Percentiles rank a stretch among this genome's conserved stretches.
phyloP scores from a whole-genome alignment of 2,888 invertebrate species.

The Ophion slaviceki region DNA sequence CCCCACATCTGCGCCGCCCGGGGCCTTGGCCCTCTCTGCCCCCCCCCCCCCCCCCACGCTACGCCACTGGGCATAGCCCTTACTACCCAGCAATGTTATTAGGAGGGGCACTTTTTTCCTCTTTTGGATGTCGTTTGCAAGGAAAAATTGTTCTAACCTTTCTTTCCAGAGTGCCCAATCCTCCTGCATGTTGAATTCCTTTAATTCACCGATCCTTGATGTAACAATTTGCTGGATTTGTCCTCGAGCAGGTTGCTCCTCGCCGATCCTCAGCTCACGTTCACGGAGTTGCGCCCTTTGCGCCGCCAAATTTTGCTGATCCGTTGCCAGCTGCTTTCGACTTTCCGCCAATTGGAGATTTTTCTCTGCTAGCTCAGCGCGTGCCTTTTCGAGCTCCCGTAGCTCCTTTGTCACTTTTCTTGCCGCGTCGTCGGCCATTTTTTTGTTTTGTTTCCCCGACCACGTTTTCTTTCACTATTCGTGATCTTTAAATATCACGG shows the following conservation, averaged over 20 bases:
- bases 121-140: constrained; percentile 32
- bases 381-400: not conserved
- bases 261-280: not conserved
- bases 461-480: not conserved
- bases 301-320: not conserved
- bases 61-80: constrained; percentile 1
- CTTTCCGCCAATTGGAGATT: constrained; percentile 11
- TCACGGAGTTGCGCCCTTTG: constrained; percentile 9
- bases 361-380: not conserved
- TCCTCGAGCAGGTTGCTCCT: not conserved
- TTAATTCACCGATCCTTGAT: constrained; percentile 36
- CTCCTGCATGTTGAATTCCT: constrained; percentile 31
- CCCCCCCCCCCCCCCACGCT: no score
- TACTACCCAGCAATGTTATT: constrained; percentile 29
- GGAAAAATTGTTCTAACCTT: constrained; percentile 53
- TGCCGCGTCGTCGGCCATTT: not conserved
- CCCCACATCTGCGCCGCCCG: no score
- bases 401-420: not conserved
- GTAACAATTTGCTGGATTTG: constrained; percentile 6
- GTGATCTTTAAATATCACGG: not conserved
- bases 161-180: constrained; percentile 30
- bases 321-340: constrained; percentile 7
- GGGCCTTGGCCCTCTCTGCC: no score
- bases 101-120: constrained; percentile 41
- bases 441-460: not conserved